Percentiles rank a stretch among this genome's conserved stretches.
Conservation (phyloP, 2,888 invertebrate genomes). For the Philaethria dido region DNA sequence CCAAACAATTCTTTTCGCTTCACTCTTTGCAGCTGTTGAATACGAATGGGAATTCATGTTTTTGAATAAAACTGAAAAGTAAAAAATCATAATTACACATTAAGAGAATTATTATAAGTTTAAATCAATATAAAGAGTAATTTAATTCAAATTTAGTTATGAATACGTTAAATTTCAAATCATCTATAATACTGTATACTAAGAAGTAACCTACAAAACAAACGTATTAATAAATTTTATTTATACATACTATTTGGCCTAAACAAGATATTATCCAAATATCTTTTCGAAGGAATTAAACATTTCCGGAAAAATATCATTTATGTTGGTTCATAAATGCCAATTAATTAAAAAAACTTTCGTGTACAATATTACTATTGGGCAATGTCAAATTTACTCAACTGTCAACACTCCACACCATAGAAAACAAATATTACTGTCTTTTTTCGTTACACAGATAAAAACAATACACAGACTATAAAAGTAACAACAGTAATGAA, state of each 20-base stretch:
- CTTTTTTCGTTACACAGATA: too few relatives aligned
- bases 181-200: background rate
- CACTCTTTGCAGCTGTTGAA: constrained; percentile 43
- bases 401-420: background rate
- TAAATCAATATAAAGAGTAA: background rate
- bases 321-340: constrained; percentile 16
- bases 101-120: background rate
- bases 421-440: background rate
- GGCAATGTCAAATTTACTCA: background rate
- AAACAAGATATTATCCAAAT: constrained; percentile 1
- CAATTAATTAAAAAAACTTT: background rate
- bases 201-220: constrained; percentile 12
- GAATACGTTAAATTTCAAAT: background rate
- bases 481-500: too few relatives aligned
- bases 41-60: constrained; percentile 36
- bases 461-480: background rate
- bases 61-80: constrained; percentile 29
- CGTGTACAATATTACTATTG: background rate
- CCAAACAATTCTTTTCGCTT: constrained; percentile 86
- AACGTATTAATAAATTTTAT: background rate
- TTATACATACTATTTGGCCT: constrained; percentile 29
- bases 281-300: constrained; percentile 7
- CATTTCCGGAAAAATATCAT: constrained; percentile 29
- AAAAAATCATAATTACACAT: background rate
- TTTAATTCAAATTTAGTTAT: background rate